These are phyloP conservation scores for Drosophila kambysellisi DNA, from an alignment of 2,888 invertebrate genomes.

Conservation along the genomic window DNA sequence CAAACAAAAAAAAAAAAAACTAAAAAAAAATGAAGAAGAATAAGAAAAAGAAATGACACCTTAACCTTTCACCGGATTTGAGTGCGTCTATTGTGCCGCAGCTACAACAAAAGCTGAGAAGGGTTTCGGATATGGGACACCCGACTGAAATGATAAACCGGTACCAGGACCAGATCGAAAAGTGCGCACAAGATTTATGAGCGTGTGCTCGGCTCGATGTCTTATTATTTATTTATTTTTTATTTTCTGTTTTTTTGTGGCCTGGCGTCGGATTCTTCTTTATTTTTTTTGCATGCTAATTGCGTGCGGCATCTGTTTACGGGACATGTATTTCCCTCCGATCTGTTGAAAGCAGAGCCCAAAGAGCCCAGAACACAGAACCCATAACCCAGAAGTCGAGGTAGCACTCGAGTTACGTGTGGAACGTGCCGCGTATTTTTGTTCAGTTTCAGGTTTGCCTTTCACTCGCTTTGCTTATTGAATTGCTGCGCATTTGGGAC, in stretches of 20 bases:
- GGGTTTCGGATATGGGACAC: slow-evolving; percentile 69
- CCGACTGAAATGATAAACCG: slow-evolving; percentile 16
- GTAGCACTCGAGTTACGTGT: slow-evolving; percentile 62
- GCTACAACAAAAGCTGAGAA: slow-evolving; percentile 44
- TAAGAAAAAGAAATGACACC: slow-evolving; percentile 57
- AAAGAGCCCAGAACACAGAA: background rate
- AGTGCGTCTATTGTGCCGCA: slow-evolving; percentile 47
- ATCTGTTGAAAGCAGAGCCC: slow-evolving; percentile 28
- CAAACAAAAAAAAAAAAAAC: slow-evolving; percentile 21
- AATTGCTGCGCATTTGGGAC: slow-evolving; percentile 76
- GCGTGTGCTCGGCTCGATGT: slow-evolving; percentile 51
- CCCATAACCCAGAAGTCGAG: slow-evolving; percentile 35
- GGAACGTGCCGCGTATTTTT: slow-evolving; percentile 74
- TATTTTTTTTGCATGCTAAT: slow-evolving; percentile 68
- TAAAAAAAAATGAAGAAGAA: too few relatives aligned
- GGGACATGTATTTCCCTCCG: slow-evolving; percentile 51
- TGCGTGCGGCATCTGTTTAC: slow-evolving; percentile 62
- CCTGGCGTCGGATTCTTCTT: slow-evolving; percentile 21
- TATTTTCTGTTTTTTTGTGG: slow-evolving; percentile 26
- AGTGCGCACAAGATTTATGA: slow-evolving; percentile 70
- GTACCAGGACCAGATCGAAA: slow-evolving; percentile 41
- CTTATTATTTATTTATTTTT: slow-evolving; percentile 58
- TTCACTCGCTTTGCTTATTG: slow-evolving; percentile 58
- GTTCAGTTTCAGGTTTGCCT: slow-evolving; percentile 74
- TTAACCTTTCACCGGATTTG: slow-evolving; percentile 71